Evolutionary conservation across 2,113 vertebrate genomes (phyloP), one percentile per base, ranked within the genome.

Genomic region (Poeciliopsis prolifica): DNA sequence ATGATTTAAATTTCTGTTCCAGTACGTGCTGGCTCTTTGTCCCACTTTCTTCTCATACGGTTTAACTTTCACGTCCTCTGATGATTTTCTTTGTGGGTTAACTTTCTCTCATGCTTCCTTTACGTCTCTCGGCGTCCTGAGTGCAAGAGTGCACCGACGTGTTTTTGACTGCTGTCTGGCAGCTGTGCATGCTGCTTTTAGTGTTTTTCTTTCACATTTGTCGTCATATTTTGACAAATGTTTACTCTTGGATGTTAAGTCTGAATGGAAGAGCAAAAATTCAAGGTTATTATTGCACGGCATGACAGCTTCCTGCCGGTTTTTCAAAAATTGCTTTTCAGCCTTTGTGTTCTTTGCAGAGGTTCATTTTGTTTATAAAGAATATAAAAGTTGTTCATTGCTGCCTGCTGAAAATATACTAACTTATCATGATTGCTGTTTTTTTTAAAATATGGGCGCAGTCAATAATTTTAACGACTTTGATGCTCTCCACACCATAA

Each of bases 111-210:
- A 22, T 77, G 26, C 71, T 31, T 29, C 28, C 40, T 42, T 5
- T 19, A 19, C 17, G 15, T 19, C 44, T 17, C 44, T 48, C 15
- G 4, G 4, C 17, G 44, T 1, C 44, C 44, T 48, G 44, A 42
- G 30, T 70, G 26, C 70, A 65, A 42, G 63, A 79, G 58, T 42
- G 77, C 79, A 72, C 1, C 0, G 14, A 42, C 69, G 29, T 1
- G 1, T 61, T 30, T 35, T 19, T 68, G 0, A 63, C 51, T 24
- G 2, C 51, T n/a, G 24, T 10, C 8, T n/a, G 10, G 22, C 51
- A 11, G 10, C 51, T 58, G 51, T 58, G 24, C 17, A 6, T n/a
- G 7, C 22, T 2, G 22, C 51, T 58, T 58, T 58, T n/a, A 22
- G 22, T 11, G 29, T 15, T 54, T 7, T 54, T 1, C 22, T 54